A percentile compares a stretch with the other conserved stretches of the same genome.
Conservation (phyloP, 1,140 invertebrate species). For the Acromyrmex charruanus region DNA sequence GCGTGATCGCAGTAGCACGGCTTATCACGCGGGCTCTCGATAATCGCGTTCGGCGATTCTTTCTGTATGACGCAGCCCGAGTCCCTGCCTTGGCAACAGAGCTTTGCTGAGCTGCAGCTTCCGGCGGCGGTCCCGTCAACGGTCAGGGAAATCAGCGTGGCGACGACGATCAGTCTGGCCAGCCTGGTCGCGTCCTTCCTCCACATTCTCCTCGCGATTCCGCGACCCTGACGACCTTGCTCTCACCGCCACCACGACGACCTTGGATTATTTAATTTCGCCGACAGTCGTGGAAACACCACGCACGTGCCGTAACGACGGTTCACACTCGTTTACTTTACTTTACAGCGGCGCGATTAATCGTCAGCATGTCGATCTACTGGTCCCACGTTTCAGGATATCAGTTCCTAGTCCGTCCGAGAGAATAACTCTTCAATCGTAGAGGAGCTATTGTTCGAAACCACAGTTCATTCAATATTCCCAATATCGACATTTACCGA, state of each 20-base stretch:
- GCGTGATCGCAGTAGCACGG: conserved; percentile 96
- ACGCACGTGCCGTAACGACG: conserved; percentile 24
- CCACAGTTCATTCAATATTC: not conserved
- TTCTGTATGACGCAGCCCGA: conserved; percentile 95
- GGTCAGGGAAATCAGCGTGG: conserved; percentile 32
- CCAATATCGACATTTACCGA: not conserved
- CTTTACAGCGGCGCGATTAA: not conserved
- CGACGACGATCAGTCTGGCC: conserved; percentile 37
- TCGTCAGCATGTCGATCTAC: conserved; percentile 27
- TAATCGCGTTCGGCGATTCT: conserved; percentile 93
- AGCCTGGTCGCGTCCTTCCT: conserved; percentile 38
- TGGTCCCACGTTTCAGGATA: not conserved
- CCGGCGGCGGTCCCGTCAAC: conserved; percentile 81
- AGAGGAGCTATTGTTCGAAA: not conserved
- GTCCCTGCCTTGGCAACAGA: conserved; percentile 93
- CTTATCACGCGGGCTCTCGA: conserved; percentile 93
- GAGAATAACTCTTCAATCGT: not conserved
- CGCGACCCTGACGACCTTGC: conserved; percentile 57
- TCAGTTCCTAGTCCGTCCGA: not conserved
- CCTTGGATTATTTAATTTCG: conserved; percentile 1
- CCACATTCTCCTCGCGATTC: conserved; percentile 57
- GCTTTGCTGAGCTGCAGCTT: conserved; percentile 91
- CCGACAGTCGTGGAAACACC: not conserved
- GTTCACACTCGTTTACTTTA: conserved; percentile 1
- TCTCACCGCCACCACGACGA: conserved; percentile 29